Conservation (phyloP, 2,113 vertebrate genomes). For the Petrocephalus microphthalmus region DNA sequence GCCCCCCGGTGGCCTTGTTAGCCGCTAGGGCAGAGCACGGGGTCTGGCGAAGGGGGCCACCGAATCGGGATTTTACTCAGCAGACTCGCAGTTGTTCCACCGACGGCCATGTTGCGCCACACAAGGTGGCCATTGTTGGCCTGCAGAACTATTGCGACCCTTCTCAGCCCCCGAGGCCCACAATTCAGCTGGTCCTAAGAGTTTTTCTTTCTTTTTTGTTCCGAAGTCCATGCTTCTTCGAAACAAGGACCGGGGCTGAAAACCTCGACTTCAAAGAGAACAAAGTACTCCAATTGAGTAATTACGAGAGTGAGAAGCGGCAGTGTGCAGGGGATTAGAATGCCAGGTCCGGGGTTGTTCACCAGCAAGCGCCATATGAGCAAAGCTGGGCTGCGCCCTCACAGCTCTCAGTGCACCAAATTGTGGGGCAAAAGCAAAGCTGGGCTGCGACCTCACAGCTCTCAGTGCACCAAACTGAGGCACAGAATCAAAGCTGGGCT, state of each 20-base stretch:
- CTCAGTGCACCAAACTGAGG: background rate
- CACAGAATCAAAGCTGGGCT: no score
- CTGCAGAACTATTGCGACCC: background rate
- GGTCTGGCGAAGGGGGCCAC: background rate
- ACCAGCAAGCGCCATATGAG: background rate
- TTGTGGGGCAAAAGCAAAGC: no score
- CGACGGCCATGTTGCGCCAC: background rate
- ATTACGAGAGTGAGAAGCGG: background rate
- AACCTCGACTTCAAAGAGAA: background rate
- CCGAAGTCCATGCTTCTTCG: background rate
- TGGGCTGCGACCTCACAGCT: no score
- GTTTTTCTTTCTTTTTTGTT: background rate
- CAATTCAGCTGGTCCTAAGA: background rate
- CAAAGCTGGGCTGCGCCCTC: background rate
- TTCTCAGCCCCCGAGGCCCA: background rate
- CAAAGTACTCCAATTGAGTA: background rate
- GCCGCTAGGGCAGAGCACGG: background rate
- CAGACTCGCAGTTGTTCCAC: background rate
- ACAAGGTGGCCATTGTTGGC: background rate
- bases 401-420: no score
- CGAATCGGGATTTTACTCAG: slow-evolving; percentile 9
- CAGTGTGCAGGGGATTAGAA: background rate
- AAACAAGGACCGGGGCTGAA: background rate
- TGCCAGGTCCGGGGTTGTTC: background rate
- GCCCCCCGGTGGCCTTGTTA: background rate